These are phyloP conservation scores for Parasteatoda lunata DNA, from an alignment of 2,888 invertebrate species.

Conservation along the genomic window DNA sequence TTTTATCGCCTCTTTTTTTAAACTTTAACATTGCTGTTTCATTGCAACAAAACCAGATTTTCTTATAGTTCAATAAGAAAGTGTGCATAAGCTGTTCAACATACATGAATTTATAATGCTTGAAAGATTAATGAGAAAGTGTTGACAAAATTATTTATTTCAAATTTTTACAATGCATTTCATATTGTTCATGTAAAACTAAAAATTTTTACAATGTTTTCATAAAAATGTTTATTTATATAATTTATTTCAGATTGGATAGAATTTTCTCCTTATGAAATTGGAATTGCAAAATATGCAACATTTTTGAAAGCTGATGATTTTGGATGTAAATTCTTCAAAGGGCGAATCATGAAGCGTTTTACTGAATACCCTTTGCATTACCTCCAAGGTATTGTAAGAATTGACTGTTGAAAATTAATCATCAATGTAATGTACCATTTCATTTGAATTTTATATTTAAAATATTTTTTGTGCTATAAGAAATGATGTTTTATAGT, in stretches of 20 bases:
- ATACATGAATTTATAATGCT: no score
- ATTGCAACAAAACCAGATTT: no score
- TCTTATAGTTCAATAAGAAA: no score
- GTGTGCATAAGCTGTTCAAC: no score
- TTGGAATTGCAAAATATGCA: slow-evolving; percentile 76
- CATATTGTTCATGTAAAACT: no score
- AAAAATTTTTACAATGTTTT: no score
- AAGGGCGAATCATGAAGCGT: slow-evolving; percentile 73
- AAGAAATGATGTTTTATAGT: no score
- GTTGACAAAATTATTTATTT: no score
- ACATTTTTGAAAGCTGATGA: slow-evolving; percentile 75
- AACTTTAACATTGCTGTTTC: no score
- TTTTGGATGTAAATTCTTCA: slow-evolving; percentile 75
- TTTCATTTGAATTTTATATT: background rate
- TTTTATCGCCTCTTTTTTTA: no score
- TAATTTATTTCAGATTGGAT: slow-evolving; percentile 75
- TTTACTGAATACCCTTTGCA: slow-evolving; percentile 75
- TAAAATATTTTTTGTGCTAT: background rate
- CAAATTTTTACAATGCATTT: no score
- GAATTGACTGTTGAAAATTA: background rate
- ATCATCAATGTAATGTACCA: background rate
- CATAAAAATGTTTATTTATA: background rate
- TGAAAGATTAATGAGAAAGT: no score
- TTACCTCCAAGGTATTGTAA: slow-evolving; percentile 74
- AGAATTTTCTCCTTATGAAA: slow-evolving; percentile 76